Evolutionary conservation across 23 tunicate species (phyloP), one percentile per base, ranked within the genome.

Genomic region (Trididemnum nubilum): DNA sequence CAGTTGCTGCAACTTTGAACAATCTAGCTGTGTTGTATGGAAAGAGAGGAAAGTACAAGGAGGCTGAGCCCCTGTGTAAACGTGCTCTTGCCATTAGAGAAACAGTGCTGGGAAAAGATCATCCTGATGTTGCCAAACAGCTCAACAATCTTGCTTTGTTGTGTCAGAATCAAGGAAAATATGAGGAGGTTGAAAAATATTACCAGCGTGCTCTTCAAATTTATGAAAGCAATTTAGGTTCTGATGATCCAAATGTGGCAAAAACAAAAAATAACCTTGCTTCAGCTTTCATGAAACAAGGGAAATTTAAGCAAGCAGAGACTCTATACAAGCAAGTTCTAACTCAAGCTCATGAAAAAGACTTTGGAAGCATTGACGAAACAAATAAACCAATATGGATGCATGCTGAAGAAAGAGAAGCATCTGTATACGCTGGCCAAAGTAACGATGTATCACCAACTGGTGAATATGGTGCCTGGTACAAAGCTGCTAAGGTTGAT

Each of bases 101-200:
- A 79, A 78, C 94, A 28, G 99, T 95, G 65, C 89, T 95, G 30
- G 99, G 99, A 38, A 86, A 73, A 75, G 99, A 95, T 51, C 99
- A 95, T 69, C 99, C 99, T 71, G 99, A 95, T 70, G 99, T 95
- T 34, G 99, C 99, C 7, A 95, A 95, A 59, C 99, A 95, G 73
- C 83, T 95, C 12, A 95, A 95, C 79, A 95, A 95, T 81, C 89
- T 95, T 39, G 99, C 99, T 1, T 83, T 95, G 63, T 83, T 95
- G 37, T 95, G 99, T 73, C 99, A 95, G 75, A 95, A 95, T 36
- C 99, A 95, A 76, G 86, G 85, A 65, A 95, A 95, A 58, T 95
- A 95, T 75, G 92, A 86, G 7, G 99, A 95, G 80, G 99, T 95
- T 87, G 99, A 95, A 58, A 86, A 95, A 65, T 95, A 95, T 51